These are phyloP conservation scores for Hymenochirus boettgeri DNA, from an alignment of 2,113 vertebrate species.

Conservation along the genomic window DNA sequence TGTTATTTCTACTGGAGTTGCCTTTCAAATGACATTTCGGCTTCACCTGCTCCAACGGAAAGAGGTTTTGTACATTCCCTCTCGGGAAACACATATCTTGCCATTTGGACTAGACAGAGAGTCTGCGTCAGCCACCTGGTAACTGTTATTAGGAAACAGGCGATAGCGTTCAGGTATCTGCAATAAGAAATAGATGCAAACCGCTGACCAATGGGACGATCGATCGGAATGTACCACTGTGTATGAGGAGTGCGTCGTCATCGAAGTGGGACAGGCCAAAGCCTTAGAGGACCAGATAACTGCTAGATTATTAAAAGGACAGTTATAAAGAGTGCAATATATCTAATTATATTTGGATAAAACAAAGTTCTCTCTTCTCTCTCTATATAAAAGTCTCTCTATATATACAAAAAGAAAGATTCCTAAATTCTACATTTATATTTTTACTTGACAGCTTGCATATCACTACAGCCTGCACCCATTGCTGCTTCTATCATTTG, in stretches of 20 bases:
- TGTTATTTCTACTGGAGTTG: conserved; percentile 12
- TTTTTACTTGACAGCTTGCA: conserved; percentile 50
- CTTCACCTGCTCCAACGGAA: conserved; percentile 10
- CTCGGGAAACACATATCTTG: neutral
- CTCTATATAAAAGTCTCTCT: conserved; percentile 32
- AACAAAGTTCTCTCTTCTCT: conserved; percentile 42
- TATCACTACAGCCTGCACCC: conserved; percentile 43
- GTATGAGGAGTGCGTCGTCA: neutral
- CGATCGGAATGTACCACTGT: no score
- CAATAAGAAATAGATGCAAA: neutral
- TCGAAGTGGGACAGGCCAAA: neutral
- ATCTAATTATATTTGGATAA: conserved; percentile 46
- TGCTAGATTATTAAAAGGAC: neutral
- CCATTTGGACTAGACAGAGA: fast-evolving
- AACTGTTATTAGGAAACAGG: neutral
- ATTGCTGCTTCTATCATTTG: conserved; percentile 46
- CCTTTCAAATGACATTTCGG: conserved; percentile 10
- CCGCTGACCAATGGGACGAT: no score
- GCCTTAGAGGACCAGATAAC: fast-evolving
- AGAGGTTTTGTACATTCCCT: neutral
- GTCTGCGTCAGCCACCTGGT: neutral
- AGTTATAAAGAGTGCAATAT: conserved; percentile 41
- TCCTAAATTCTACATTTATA: conserved; percentile 58
- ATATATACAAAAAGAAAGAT: conserved; percentile 43
- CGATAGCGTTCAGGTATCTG: neutral